Base-by-base conservation (phyloP, 2,113 vertebrate genomes). In the Elgaria multicarinata region DNA sequence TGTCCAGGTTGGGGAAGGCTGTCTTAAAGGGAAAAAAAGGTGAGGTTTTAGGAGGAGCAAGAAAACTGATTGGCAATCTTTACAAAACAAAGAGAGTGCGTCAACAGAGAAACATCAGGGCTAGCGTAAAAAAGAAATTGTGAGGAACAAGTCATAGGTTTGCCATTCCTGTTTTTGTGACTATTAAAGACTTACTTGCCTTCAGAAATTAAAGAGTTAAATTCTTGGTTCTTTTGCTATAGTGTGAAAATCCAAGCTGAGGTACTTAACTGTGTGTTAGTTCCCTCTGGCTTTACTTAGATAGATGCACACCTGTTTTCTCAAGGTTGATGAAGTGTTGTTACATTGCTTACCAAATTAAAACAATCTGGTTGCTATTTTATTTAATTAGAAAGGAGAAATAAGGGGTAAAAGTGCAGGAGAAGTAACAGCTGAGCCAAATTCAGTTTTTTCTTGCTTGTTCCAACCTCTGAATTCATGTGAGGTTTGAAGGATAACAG, bases 291-390 rank as follows among this genome's bases (percentile, higher is more conserved):
- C 58, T 89, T 94, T 93, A 53, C 87, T 91, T 91, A 76, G 83
- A 76, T 91, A 36, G 93, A 89, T 66, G 22, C 28, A 94, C 95
- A 96, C 95, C 96, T 96, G 95, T 92, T 95, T 95, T 94, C 95
- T 93, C 91, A 86, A 88, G 87, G 91, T 88, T 95, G 91, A 96
- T 96, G 96, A 96, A 78, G 94, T 96, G 96, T 90, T 90, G 58
- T 88, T 6, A 1, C 55, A 39, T 90, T 89, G 8, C 91, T 94
- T 71, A 90, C 94, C 93, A 93, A 62, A 79, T 95, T 92, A 92
- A 90, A 96, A 46, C 94, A 93, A 16, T 82, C 67, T 95, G 94
- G 88, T 93, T 90, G 42, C 88, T 83, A 72, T 53, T 93, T 97
- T 92, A 88, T 88, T 86, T 72, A n/a, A 72, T 86, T 66, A 58